Percentiles rank a stretch among this genome's conserved stretches.
Evolutionary conservation across 2,797 vertebrate genomes (phyloP).

Genomic region (Pteropus rufus): DNA sequence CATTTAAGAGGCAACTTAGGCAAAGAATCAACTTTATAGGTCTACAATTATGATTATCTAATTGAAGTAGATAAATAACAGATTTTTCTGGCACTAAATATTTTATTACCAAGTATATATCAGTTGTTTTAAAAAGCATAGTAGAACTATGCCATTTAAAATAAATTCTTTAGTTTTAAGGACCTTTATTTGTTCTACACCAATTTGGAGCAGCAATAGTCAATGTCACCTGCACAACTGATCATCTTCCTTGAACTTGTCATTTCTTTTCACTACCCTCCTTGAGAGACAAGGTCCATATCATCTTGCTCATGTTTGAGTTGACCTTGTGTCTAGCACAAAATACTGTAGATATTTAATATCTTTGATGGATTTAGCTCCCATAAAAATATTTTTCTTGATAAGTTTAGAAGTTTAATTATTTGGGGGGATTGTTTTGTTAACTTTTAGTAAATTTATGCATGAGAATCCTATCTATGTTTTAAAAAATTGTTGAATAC

Average conservation of each 20-base stretch:
- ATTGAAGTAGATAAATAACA: not conserved
- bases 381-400: slow-evolving; percentile 23
- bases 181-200: not conserved
- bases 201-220: not conserved
- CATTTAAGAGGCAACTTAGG: not conserved
- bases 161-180: not conserved
- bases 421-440: not conserved
- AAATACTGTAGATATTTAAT: not conserved
- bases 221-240: not conserved
- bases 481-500: slow-evolving; percentile 3
- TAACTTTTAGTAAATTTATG: slow-evolving; percentile 32
- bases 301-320: not conserved
- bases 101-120: not conserved
- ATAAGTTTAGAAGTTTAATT: not conserved
- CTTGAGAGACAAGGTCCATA: not conserved
- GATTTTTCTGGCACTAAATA: not conserved
- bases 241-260: not conserved
- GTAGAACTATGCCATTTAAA: not conserved
- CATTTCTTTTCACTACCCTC: not conserved
- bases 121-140: slow-evolving; percentile 1
- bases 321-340: not conserved
- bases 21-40: not conserved
- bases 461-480: not conserved
- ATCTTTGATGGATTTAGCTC: not conserved
- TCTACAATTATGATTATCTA: not conserved